Percentiles rank a stretch among this genome's conserved stretches.
Evolutionary conservation across 2,888 invertebrate genomes (phyloP).

Genomic region (Coremacera marginata): DNA sequence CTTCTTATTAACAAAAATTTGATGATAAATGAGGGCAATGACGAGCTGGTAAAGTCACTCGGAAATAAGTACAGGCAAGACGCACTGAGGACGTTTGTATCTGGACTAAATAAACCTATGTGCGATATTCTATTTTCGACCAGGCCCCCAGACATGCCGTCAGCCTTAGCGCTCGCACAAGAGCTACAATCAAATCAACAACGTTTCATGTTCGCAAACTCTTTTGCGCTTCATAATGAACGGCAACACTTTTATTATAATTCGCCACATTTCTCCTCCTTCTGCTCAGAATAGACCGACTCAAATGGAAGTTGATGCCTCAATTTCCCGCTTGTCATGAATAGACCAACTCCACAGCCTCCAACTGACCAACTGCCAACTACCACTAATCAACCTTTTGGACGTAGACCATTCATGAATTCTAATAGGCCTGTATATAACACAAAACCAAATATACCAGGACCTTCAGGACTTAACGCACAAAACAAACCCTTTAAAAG

Average conservation of each 20-base stretch:
- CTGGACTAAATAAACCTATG: slow-evolving; percentile 31
- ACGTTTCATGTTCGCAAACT: no score
- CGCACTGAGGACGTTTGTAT: slow-evolving; percentile 40
- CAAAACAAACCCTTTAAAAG: no score
- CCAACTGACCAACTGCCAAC: no score
- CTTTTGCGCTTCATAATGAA: no score
- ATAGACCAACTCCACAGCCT: no score
- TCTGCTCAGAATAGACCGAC: background rate
- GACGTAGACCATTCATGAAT: no score
- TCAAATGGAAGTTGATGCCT: no score
- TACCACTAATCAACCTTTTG: no score
- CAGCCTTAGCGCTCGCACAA: slow-evolving; percentile 7
- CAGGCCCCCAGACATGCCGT: background rate
- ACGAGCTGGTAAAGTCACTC: slow-evolving; percentile 38
- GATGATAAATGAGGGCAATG: slow-evolving; percentile 43
- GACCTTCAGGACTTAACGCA: no score
- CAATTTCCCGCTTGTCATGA: background rate
- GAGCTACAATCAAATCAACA: slow-evolving; percentile 9
- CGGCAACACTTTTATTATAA: background rate
- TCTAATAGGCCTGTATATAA: no score
- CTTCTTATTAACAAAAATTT: slow-evolving; percentile 47
- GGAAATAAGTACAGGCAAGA: slow-evolving; percentile 45
- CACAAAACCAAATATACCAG: no score
- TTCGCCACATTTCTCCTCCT: background rate
- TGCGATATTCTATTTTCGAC: slow-evolving; percentile 19